Evolutionary conservation across 2,888 invertebrate genomes (phyloP).

Genomic region (Drosophila tripunctata): DNA sequence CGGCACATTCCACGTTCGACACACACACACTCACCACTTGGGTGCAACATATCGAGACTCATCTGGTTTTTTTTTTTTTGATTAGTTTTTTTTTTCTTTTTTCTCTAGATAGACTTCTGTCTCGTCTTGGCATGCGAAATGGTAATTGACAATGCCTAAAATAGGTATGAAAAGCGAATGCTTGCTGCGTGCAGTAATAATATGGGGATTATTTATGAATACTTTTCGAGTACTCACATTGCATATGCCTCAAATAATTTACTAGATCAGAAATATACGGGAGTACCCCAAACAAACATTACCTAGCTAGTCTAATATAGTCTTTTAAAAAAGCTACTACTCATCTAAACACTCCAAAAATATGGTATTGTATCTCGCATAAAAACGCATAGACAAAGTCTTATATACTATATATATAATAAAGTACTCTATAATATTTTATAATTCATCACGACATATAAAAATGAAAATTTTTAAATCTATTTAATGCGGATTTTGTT

Average conservation of each 20-base stretch:
- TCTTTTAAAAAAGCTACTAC: too few species aligned
- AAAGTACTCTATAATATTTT: too few species aligned
- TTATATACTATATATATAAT: too few species aligned
- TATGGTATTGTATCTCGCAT: too few species aligned
- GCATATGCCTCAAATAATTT: slow-evolving; percentile 3
- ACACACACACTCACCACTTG: neutral
- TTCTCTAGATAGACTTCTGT: slow-evolving; percentile 58
- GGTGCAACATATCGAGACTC: slow-evolving; percentile 41
- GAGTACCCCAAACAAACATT: neutral
- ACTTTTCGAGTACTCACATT: slow-evolving; percentile 43
- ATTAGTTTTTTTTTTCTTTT: slow-evolving; percentile 61
- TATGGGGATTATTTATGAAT: slow-evolving; percentile 65
- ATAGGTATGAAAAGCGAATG: slow-evolving; percentile 26
- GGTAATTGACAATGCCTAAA: slow-evolving; percentile 46
- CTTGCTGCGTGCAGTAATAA: slow-evolving; percentile 66
- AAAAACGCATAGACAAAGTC: too few species aligned
- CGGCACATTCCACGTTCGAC: slow-evolving; percentile 31
- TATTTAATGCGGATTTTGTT: too few species aligned
- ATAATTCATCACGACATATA: too few species aligned
- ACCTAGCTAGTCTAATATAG: too few species aligned
- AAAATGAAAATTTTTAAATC: too few species aligned
- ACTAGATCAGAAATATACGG: too few species aligned
- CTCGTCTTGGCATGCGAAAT: slow-evolving; percentile 32
- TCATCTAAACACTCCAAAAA: too few species aligned
- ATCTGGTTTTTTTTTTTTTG: slow-evolving; percentile 62